Conservation (phyloP, 2,797 vertebrate genomes). For the Alcedo quadribrachys region DNA sequence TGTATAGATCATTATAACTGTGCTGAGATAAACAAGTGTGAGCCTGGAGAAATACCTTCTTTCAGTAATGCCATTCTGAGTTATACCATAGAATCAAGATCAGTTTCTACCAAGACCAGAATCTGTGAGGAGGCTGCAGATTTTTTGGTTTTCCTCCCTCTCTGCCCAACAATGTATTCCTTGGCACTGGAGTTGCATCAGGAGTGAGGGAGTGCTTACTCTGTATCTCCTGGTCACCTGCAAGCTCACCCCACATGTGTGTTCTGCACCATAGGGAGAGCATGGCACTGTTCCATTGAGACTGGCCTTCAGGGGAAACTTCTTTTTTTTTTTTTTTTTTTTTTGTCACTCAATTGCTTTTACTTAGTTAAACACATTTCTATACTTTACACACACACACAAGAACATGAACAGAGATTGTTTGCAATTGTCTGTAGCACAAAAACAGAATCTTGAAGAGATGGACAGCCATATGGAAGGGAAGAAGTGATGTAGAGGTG, state of each 20-base stretch:
- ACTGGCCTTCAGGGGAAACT: background rate
- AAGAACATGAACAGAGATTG: accelerated
- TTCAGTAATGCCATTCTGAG: background rate
- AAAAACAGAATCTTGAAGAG: background rate
- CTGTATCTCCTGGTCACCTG: background rate
- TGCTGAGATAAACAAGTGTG: background rate
- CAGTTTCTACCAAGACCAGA: background rate
- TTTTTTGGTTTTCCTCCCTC: background rate
- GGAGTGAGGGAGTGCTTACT: background rate
- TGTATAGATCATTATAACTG: accelerated
- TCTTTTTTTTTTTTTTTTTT: no score
- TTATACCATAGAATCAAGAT: background rate
- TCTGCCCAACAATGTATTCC: background rate
- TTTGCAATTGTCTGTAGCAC: background rate
- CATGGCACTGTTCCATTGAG: accelerated
- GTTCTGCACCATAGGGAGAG: accelerated
- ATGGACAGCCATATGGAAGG: background rate
- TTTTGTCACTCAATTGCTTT: background rate
- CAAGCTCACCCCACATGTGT: accelerated
- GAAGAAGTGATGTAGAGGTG: accelerated
- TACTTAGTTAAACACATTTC: background rate
- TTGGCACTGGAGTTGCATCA: background rate
- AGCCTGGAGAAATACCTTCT: background rate
- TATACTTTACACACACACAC: background rate
- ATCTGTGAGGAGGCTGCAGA: background rate